Percentiles rank a stretch among this genome's conserved stretches.
Conservation (phyloP, 2,797 vertebrate species). For the Acanthurus leucopareius region DNA sequence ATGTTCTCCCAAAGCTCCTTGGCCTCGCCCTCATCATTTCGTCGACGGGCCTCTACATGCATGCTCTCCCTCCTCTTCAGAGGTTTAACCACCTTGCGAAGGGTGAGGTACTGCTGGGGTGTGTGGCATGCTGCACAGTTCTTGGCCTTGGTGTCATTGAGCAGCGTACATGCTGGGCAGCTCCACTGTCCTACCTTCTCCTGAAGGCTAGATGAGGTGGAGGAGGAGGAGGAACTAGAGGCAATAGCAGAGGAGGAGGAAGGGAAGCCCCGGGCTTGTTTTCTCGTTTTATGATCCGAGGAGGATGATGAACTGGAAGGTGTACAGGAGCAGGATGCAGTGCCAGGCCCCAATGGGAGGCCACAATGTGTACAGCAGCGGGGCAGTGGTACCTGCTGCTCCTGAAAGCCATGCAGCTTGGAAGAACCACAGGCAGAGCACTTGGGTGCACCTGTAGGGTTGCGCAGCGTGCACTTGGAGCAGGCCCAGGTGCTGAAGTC, state of each 20-base stretch:
- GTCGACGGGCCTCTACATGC: slow-evolving; percentile 93
- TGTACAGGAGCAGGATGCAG: slow-evolving; percentile 72
- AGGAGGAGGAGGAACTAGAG: slow-evolving; percentile 69
- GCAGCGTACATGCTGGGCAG: slow-evolving; percentile 95
- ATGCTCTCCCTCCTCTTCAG: slow-evolving; percentile 95
- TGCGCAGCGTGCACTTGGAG: slow-evolving; percentile 95
- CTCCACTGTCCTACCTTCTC: slow-evolving; percentile 90
- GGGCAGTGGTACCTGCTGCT: slow-evolving; percentile 75
- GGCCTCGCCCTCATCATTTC: slow-evolving; percentile 96
- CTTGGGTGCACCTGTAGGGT: slow-evolving; percentile 89
- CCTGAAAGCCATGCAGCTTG: slow-evolving; percentile 95
- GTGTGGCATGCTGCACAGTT: slow-evolving; percentile 96
- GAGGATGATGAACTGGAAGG: slow-evolving; percentile 73
- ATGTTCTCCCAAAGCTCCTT: slow-evolving; percentile 99
- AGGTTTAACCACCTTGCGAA: slow-evolving; percentile 87
- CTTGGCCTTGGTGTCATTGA: slow-evolving; percentile 91
- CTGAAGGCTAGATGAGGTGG: slow-evolving; percentile 62
- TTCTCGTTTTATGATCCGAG: slow-evolving; percentile 81
- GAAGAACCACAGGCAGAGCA: slow-evolving; percentile 94
- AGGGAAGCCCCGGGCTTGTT: slow-evolving; percentile 84
- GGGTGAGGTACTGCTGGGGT: slow-evolving; percentile 91
- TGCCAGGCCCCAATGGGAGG: slow-evolving; percentile 54
- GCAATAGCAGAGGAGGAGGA: slow-evolving; percentile 69
- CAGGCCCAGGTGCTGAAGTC: slow-evolving; percentile 97
- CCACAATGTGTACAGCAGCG: slow-evolving; percentile 85